phyloP scores from a whole-genome alignment of 2,888 invertebrate species.

The Callosobruchus maculatus region DNA sequence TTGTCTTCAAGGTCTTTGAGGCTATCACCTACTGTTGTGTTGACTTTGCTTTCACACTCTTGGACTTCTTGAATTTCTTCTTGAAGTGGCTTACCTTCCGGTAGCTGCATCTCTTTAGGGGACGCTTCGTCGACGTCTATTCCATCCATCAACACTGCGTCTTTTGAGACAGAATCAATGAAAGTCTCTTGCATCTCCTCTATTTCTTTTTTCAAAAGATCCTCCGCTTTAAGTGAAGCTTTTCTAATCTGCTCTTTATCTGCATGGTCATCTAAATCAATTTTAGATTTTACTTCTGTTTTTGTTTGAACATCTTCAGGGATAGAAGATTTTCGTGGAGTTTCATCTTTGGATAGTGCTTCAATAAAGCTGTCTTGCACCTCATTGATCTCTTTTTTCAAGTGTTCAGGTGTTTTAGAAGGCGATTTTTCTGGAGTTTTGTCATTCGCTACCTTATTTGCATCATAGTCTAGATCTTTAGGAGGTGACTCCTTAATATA shows the following conservation, averaged over 20 bases:
- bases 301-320: background rate
- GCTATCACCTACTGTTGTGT: conserved; percentile 9
- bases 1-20: conserved; percentile 6
- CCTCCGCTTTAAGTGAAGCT: background rate
- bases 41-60: conserved; percentile 10
- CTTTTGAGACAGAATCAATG: background rate
- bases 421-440: conserved; percentile 7
- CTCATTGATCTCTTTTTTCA: conserved; percentile 14
- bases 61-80: conserved; percentile 8
- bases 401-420: conserved; percentile 7
- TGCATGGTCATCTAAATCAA: conserved; percentile 1
- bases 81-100: background rate
- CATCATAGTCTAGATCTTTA: conserved; percentile 11
- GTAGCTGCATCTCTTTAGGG: background rate
- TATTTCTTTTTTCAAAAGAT: conserved; percentile 5
- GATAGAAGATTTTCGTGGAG: background rate
- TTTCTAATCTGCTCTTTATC: background rate
- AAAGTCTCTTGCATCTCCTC: background rate
- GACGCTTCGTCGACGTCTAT: background rate
- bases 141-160: background rate
- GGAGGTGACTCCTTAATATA: background rate
- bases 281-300: conserved; percentile 4
- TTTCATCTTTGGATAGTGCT: background rate
- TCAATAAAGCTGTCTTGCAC: conserved; percentile 2
- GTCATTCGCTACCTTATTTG: background rate